phyloP scores from a whole-genome alignment of 2,113 vertebrate species.

The Larimichthys crocea region DNA sequence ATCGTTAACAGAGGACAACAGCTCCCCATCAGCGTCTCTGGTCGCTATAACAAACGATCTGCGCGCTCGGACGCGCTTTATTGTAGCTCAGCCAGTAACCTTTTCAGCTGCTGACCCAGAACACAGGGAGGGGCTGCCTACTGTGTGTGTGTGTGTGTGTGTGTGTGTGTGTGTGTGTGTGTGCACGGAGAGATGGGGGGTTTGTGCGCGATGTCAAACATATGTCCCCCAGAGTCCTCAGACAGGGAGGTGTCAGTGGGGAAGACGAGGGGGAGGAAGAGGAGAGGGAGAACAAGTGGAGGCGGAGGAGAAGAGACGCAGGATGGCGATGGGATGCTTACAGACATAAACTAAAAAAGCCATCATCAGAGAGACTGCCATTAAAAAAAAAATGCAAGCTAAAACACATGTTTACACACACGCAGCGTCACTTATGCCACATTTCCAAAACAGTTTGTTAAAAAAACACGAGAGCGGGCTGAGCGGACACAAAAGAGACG shows the following conservation, averaged over 20 bases:
- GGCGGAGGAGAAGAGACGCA: conserved; percentile 28
- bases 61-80: conserved; percentile 91
- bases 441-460: conserved; percentile 76
- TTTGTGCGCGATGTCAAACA: conserved; percentile 85
- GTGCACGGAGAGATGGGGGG: conserved; percentile 55
- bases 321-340: conserved; percentile 45
- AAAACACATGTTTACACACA: conserved; percentile 33
- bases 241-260: conserved; percentile 72
- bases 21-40: conserved; percentile 83
- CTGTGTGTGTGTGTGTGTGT: conserved; percentile 64
- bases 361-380: conserved; percentile 59
- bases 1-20: conserved; percentile 84
- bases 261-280: conserved; percentile 55
- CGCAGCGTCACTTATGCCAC: conserved; percentile 59
- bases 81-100: conserved; percentile 94
- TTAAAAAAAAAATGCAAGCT: conserved; percentile 21
- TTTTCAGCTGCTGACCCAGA: conserved; percentile 96
- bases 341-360: conserved; percentile 66
- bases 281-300: conserved; percentile 7
- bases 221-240: conserved; percentile 88
- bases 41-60: conserved; percentile 89
- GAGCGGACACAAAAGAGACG: conserved; percentile 51
- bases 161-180: conserved; percentile 62
- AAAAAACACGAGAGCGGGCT: conserved; percentile 26
- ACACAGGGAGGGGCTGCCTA: conserved; percentile 79